Base-by-base conservation (phyloP, 2,113 vertebrate species). In the Ictalurus punctatus region DNA sequence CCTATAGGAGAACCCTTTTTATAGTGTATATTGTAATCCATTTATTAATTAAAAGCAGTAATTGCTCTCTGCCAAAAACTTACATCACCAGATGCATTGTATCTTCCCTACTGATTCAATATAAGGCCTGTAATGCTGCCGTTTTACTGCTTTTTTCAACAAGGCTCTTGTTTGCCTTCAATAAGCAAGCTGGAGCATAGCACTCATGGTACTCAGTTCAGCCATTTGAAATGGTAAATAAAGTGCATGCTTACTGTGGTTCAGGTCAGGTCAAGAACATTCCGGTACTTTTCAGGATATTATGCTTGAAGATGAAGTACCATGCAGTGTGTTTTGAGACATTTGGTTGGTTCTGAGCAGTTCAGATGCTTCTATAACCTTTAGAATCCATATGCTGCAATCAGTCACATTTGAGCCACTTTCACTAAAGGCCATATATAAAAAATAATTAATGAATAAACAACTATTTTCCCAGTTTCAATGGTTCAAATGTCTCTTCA, bases 141-240 rank as follows among this genome's bases (percentile, higher is more conserved):
- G 1, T 79, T 79, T 79, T 79, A 25, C 44, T 78, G 40, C 40
- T 48, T 78, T 78, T 74, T 78, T 25, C 37, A 25, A 63, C 83
- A 67, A 44, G 2, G 4, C 12, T 44, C 44, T 16, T 16, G 52
- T 79, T 80, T 27, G 44, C 44, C 48, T 52, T 79, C 12, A 81
- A 19, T 80, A 56, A 56, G 78, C n/a, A 81, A 81, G 19, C 27
- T 81, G 52, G 52, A n/a, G 12, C 48, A 79, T 13, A n/a, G 48
- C 25, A n/a, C 27, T 81, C n/a, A 56, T n/a, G 23, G 25, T n/a
- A 52, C 44, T 79, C 76, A 52, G 44, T 79, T 79, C 44, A 79
- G 44, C 44, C 76, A n/a, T 81, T 81, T 56, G 52, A 56, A 81
- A 81, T 81, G 78, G 34, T 84, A 69, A 69, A 52, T 84, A 69